These are phyloP conservation scores for Chrysolina americana DNA, from an alignment of 2,888 invertebrate species.

Conservation along the genomic window DNA sequence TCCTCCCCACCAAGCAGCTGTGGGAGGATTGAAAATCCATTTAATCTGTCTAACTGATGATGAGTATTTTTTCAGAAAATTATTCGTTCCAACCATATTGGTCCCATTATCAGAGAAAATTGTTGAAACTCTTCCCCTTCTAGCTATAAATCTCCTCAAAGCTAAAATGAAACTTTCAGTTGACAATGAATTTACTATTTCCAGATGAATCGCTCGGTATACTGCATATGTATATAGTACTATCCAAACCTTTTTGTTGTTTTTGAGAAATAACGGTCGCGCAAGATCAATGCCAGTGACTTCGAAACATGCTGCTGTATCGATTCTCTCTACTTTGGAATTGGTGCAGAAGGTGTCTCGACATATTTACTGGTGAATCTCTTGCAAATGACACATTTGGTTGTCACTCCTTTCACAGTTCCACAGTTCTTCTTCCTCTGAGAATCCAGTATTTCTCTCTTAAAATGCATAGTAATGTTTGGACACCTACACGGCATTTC, in stretches of 20 bases:
- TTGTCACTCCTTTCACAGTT: not conserved
- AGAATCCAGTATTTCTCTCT: constrained; percentile 23
- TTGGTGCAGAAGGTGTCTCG: not conserved
- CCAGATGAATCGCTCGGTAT: not conserved
- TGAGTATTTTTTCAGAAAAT: not conserved
- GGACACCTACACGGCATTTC: not conserved
- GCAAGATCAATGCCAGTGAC: not conserved
- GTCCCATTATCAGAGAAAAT: not conserved
- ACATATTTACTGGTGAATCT: not conserved
- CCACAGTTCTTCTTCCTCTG: not conserved
- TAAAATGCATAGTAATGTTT: constrained; percentile 1
- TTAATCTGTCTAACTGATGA: not conserved
- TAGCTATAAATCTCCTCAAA: not conserved
- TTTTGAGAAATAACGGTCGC: not conserved
- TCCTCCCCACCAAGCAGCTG: no score
- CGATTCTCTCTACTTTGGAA: not conserved
- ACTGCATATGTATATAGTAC: not conserved
- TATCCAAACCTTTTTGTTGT: not conserved
- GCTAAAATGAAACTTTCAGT: not conserved
- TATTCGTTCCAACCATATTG: not conserved
- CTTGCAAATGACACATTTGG: not conserved
- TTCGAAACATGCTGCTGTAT: not conserved
- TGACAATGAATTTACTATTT: not conserved
- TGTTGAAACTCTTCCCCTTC: not conserved
- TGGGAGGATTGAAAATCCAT: no score